Evolutionary conservation across 2,797 vertebrate genomes (phyloP).

Genomic region (Trachops cirrhosus): DNA sequence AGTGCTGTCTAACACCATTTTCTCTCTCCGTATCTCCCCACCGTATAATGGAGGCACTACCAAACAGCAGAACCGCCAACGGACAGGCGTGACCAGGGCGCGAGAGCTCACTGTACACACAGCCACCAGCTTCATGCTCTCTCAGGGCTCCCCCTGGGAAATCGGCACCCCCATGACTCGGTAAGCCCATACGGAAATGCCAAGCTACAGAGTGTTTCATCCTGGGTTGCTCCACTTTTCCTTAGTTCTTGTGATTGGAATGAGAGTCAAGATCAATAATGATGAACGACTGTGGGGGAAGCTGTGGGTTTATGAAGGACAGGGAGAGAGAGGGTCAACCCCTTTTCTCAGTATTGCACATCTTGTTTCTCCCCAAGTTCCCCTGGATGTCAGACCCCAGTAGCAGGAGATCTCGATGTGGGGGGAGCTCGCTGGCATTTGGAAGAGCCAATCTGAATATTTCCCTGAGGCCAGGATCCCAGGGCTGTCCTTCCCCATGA

Average conservation of each 20-base stretch:
- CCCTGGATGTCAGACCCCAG: neutral
- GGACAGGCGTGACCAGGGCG: neutral
- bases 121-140: neutral
- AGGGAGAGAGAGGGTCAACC: neutral
- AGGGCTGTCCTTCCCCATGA: neutral
- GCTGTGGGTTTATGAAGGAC: neutral
- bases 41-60: too few species aligned
- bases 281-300: neutral
- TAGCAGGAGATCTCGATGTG: neutral
- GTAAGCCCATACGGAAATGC: neutral
- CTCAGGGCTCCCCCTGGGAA: neutral
- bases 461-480: neutral
- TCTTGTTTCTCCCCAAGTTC: rapidly evolving
- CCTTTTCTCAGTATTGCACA: neutral
- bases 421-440: neutral
- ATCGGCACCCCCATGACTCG: neutral
- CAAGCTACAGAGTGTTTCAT: too few species aligned
- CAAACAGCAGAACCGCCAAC: neutral
- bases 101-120: too few species aligned
- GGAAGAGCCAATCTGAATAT: neutral
- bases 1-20: neutral
- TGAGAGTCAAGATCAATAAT: neutral
- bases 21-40: neutral
- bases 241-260: neutral
- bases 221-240: neutral